Evolutionary conservation across 2,113 vertebrate genomes (phyloP), one percentile per base, ranked within the genome.

Genomic region (Paratilapia polleni): DNA sequence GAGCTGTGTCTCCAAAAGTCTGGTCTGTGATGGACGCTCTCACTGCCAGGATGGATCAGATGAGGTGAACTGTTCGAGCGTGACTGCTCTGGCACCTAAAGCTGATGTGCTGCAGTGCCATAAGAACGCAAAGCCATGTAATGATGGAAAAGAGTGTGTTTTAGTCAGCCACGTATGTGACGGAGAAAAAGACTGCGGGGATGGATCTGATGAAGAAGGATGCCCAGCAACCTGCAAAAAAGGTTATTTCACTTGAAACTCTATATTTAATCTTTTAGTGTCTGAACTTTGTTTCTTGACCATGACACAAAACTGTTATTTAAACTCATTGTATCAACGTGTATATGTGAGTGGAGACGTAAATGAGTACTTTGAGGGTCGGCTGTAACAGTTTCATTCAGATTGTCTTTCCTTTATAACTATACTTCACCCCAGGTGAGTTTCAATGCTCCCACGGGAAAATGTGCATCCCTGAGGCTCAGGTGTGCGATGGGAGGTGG

Each of bases 1-100:
- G 0, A 43, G 13, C 28, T 98, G 97, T 0, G 1, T 98, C 0
- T 1, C 90, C 3, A 92, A 84, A 0, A 78, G 6, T 3, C 85
- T 94, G 62, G 95, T 36, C 43, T 98, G 98, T 1, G 96, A 98
- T 1, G 97, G 97, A 0, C 89, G 88, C 1, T 20, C 64, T 0
- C 96, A 98, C 19, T 99, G 97, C 31, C 41, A 80, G 0, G 97
- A 98, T 0, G 96, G 94, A 10, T 99, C 97, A 0, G 97, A 98
- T 8, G 97, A 98, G 87, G 0, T 0, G 0, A 70, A 54, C 70
- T 98, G 97, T 93, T 60, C 43, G 1, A 82, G 41, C 5, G 17
- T 60, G 11, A 10, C 78, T 17, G 0, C 61, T 17, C 28, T 61
- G 17, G 8, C 49, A 1, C 5, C 89, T 17, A n/a, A 1, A 5